Conservation (phyloP, 92 coral and sea anemone genomes). For the Isaurus tuberculatus region DNA sequence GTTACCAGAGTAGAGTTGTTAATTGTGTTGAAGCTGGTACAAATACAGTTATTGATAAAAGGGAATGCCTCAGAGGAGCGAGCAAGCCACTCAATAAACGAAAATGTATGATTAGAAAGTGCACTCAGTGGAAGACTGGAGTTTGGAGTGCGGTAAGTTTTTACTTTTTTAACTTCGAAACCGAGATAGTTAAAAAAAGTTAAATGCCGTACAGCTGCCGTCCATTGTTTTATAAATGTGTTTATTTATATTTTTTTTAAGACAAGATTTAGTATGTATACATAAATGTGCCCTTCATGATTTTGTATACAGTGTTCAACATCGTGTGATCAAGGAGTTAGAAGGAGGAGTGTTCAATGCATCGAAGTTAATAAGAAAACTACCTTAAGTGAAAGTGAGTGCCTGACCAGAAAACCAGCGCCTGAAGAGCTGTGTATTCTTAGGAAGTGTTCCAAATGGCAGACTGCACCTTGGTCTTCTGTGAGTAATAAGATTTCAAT, state of each 20-base stretch:
- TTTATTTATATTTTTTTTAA: no score
- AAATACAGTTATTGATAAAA: slow-evolving; percentile 11
- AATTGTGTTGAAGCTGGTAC: slow-evolving; percentile 28
- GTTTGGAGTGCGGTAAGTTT: slow-evolving; percentile 45
- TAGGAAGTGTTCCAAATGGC: slow-evolving; percentile 27
- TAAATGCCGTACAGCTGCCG: background rate
- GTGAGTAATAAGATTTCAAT: background rate
- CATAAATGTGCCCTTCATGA: background rate
- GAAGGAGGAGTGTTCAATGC: slow-evolving; percentile 31
- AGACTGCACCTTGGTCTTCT: slow-evolving; percentile 28
- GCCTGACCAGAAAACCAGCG: slow-evolving; percentile 1
- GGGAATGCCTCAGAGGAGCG: background rate
- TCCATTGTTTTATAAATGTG: background rate
- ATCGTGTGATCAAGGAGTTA: slow-evolving; percentile 30
- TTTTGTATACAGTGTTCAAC: slow-evolving; percentile 19
- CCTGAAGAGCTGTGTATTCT: slow-evolving; percentile 3
- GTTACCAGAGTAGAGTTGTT: slow-evolving; percentile 20
- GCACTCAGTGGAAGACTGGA: slow-evolving; percentile 45
- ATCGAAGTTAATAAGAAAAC: slow-evolving; percentile 29
- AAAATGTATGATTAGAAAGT: slow-evolving; percentile 37
- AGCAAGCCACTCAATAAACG: slow-evolving; percentile 11
- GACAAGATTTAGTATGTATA: no score
- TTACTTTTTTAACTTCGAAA: background rate
- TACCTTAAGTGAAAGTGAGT: slow-evolving; percentile 23
- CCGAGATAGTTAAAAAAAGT: background rate